phyloP scores from a whole-genome alignment of 2,113 vertebrate genomes.

The Lucifuga dentata region DNA sequence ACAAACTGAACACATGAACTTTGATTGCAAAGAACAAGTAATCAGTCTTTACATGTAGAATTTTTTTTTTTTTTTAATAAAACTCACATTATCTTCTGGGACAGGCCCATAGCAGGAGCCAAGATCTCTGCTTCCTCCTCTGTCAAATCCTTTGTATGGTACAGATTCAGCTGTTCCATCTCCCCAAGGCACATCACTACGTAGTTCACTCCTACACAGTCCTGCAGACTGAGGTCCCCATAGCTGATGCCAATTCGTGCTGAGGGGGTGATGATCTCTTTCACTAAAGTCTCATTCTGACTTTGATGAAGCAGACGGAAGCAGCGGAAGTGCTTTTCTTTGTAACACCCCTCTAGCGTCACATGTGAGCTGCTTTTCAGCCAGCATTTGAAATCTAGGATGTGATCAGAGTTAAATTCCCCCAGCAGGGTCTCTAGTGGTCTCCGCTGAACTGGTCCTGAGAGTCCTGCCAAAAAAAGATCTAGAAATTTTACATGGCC shows the following conservation, averaged over 20 bases:
- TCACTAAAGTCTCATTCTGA: conserved; percentile 71
- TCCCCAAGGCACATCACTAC: conserved; percentile 57
- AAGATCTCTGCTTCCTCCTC: conserved; percentile 54
- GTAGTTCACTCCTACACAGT: conserved; percentile 76
- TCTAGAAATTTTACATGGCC: conserved; percentile 50
- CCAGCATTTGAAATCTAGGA: conserved; percentile 63
- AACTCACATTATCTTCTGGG: conserved; percentile 71
- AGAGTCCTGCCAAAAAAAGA: conserved; percentile 78
- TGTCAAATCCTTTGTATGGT: conserved; percentile 22
- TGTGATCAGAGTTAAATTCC: conserved; percentile 30
- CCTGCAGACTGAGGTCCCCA: conserved; percentile 49
- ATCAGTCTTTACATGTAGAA: too few relatives aligned
- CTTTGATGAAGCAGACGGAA: conserved; percentile 76
- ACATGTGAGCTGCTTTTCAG: conserved; percentile 44
- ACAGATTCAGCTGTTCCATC: conserved; percentile 69
- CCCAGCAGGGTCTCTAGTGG: conserved; percentile 66
- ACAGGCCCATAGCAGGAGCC: conserved; percentile 57
- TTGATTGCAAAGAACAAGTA: not conserved
- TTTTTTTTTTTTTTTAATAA: not conserved
- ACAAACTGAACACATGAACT: not conserved
- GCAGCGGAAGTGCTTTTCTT: conserved; percentile 44
- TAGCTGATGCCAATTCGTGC: conserved; percentile 46
- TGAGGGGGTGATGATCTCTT: conserved; percentile 39
- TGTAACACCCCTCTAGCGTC: conserved; percentile 19
- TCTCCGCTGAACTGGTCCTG: conserved; percentile 55